Evolutionary conservation across 2,888 invertebrate genomes (phyloP).

Genomic region (Autographa gamma): DNA sequence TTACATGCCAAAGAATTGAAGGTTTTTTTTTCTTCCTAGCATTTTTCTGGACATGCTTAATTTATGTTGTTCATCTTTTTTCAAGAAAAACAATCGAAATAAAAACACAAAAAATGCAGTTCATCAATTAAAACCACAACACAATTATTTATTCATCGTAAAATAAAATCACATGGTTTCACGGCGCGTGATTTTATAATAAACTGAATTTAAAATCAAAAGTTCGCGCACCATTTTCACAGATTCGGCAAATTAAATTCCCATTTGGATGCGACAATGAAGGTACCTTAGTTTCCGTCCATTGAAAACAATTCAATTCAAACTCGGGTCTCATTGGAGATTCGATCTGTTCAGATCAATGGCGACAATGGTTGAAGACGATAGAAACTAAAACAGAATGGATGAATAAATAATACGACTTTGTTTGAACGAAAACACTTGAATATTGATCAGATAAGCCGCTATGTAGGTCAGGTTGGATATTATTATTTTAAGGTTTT

Average conservation of each 20-base stretch:
- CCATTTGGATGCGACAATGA: conserved; percentile 29
- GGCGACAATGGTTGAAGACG: not conserved
- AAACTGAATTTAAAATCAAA: not conserved
- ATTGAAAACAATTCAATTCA: conserved; percentile 42
- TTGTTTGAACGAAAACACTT: conserved; percentile 45
- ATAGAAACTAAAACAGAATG: conserved; percentile 29
- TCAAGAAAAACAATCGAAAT: no score
- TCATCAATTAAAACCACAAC: not conserved
- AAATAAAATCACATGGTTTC: not conserved
- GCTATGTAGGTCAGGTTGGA: conserved; percentile 64
- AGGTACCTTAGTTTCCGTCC: conserved; percentile 22
- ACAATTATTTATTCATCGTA: not conserved
- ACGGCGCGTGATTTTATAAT: not conserved
- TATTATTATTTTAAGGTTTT: conserved; percentile 59
- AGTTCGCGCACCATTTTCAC: conserved; percentile 13
- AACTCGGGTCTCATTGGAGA: conserved; percentile 16
- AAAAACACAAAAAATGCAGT: no score
- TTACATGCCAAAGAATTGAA: no score
- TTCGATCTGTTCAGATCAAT: conserved; percentile 14
- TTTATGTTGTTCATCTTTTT: no score
- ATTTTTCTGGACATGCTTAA: no score
- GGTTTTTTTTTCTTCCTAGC: no score
- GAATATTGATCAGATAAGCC: conserved; percentile 60
- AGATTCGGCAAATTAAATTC: conserved; percentile 14
- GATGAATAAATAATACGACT: conserved; percentile 48